Percentiles rank a stretch among this genome's conserved stretches.
Evolutionary conservation across 2,888 invertebrate genomes (phyloP).

Genomic region (Noctua janthe): DNA sequence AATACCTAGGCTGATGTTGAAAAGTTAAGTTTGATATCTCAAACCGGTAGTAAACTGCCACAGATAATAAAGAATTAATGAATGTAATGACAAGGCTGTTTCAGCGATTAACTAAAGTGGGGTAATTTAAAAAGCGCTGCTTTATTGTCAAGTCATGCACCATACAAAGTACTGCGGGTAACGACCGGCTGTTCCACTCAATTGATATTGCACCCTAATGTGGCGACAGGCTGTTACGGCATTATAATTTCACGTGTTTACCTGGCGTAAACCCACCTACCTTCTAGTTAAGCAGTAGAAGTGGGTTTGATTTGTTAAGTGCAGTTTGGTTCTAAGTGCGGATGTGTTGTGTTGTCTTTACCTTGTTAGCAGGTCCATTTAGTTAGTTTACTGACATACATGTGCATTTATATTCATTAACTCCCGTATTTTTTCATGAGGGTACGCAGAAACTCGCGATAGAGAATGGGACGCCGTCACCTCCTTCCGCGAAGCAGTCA

Average conservation of each 20-base stretch:
- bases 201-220: conserved; percentile 43
- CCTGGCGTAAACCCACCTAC: neutral
- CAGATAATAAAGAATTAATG: neutral
- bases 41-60: neutral
- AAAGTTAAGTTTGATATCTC: neutral
- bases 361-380: neutral
- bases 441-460: too few species aligned
- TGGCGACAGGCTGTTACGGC: conserved; percentile 39
- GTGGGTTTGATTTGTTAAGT: neutral
- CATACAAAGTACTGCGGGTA: conserved; percentile 23
- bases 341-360: neutral
- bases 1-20: neutral
- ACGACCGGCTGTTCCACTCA: conserved; percentile 16
- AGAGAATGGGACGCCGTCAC: too few species aligned
- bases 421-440: neutral
- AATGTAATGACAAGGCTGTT: conserved; percentile 30
- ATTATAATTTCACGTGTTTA: conserved; percentile 35
- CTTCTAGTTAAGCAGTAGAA: neutral
- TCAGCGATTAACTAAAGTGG: conserved; percentile 21
- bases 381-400: neutral
- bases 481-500: too few species aligned
- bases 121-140: conserved; percentile 16
- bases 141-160: conserved; percentile 25
- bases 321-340: neutral
- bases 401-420: neutral